Conservation (phyloP, 1,140 invertebrate species). For the Platorchestia sp. region DNA sequence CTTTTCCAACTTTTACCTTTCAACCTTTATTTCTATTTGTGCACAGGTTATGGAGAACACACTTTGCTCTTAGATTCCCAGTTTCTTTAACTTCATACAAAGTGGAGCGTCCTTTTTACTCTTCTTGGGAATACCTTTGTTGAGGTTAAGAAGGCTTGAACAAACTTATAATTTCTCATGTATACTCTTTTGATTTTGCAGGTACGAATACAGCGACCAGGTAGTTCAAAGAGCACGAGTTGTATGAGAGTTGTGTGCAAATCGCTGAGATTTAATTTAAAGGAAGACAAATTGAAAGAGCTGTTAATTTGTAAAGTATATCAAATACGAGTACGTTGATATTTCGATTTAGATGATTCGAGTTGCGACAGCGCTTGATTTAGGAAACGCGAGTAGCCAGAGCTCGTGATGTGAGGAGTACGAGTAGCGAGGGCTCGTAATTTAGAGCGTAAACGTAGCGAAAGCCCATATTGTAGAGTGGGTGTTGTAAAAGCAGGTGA, state of each 20-base stretch:
- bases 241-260: no score
- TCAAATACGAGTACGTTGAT: not conserved
- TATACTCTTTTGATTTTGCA: not conserved
- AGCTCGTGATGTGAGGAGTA: not conserved
- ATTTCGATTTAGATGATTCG: no score
- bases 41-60: not conserved
- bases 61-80: not conserved
- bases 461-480: not conserved
- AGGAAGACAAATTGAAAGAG: no score
- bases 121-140: no score
- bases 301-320: not conserved
- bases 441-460: not conserved
- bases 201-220: not conserved
- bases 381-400: not conserved
- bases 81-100: not conserved
- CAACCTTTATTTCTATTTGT: no score
- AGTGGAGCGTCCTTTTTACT: no score
- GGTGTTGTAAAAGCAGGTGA: not conserved
- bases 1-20: no score
- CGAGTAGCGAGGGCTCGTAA: not conserved
- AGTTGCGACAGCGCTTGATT: not conserved
- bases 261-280: no score
- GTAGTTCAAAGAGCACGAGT: not conserved
- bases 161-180: no score
- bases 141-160: no score